Percentiles rank a stretch among this genome's conserved stretches.
These are phyloP conservation scores for Eolophus roseicapilla DNA, from an alignment of 2,113 vertebrate species.

Conservation along the genomic window DNA sequence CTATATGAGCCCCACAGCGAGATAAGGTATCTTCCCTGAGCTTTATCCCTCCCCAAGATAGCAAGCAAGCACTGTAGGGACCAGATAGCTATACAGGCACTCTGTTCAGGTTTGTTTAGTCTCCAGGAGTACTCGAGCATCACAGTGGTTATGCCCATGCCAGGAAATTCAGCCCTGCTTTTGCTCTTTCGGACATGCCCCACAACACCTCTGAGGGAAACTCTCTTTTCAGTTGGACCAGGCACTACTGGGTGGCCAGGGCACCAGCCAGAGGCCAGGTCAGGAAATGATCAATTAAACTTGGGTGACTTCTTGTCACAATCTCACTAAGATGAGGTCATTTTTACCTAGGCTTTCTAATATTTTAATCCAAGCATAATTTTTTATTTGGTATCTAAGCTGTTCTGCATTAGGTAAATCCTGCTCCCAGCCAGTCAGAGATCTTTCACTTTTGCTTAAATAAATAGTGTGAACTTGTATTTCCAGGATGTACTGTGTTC, in stretches of 20 bases:
- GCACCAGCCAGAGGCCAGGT: not conserved
- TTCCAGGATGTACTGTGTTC: constrained; percentile 13
- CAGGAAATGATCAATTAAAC: constrained; percentile 1
- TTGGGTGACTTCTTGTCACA: not conserved
- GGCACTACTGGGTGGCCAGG: not conserved
- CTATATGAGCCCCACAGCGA: not conserved
- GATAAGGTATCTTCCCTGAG: not conserved
- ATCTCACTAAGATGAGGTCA: not conserved
- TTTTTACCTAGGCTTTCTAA: constrained; percentile 21
- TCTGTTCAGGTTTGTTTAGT: not conserved
- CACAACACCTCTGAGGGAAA: fast-evolving
- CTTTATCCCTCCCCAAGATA: not conserved
- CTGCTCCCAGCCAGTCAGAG: not conserved
- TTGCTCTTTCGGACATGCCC: not conserved
- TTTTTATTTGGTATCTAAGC: constrained; percentile 16
- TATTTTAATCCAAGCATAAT: constrained; percentile 10
- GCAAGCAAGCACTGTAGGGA: not conserved
- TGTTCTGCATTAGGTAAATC: not conserved
- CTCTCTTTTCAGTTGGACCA: fast-evolving
- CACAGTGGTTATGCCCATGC: fast-evolving
- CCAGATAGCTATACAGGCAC: fast-evolving
- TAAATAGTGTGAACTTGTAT: constrained; percentile 44
- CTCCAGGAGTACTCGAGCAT: not conserved
- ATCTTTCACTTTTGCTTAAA: not conserved
- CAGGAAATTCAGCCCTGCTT: not conserved